Base-by-base conservation (phyloP, 1,140 invertebrate species). In the Drosophila bocki region DNA sequence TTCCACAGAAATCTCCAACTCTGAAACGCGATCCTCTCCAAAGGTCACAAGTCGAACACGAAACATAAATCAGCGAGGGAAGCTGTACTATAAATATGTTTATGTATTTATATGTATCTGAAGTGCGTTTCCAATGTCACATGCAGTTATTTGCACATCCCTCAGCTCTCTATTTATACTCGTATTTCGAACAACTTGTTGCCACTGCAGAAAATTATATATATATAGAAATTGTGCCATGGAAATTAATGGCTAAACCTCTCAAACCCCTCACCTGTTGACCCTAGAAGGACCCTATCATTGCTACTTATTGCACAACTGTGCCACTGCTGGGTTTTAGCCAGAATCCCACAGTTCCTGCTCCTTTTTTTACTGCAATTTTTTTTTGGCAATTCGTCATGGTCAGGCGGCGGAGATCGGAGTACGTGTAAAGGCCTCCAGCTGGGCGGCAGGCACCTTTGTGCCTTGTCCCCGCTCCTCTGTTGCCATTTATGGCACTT, bases 401-500 rank as follows among this genome's bases (percentile, higher is more conserved):
- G 84, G 83, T 87, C 79, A 80, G 42, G 51, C 33, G 13, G 47
- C 47, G 3, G 9, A n/a, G 47, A 37, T 54, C 57, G 59, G 37
- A 60, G 58, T 75, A 87, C 67, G 80, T 79, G 75, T 82, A 72
- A 83, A 65, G 22, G 80, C 78, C 67, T 87, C 83, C 83, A 80
- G 83, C 83, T 87, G 83, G 61, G 83, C 75, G 54, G 37, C 74
- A 48, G 65, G 80, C 83, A 54, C 69, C 84, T 75, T 87, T 88
- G 45, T 87, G 83, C 19, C 59, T n/a, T 29, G 5, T 2, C 45
- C 29, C 1, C 35, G 26, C 26, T 29, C 19, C 19, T 15, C 17
- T 54, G 69, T 75, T 80, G 83, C 80, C 77, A 83, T 88, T 87
- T 87, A 78, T 88, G 84, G 84, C 84, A 87, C 83, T 88, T 88